Evolutionary conservation across 2,888 invertebrate genomes (phyloP).

Genomic region (Auanema sp.): DNA sequence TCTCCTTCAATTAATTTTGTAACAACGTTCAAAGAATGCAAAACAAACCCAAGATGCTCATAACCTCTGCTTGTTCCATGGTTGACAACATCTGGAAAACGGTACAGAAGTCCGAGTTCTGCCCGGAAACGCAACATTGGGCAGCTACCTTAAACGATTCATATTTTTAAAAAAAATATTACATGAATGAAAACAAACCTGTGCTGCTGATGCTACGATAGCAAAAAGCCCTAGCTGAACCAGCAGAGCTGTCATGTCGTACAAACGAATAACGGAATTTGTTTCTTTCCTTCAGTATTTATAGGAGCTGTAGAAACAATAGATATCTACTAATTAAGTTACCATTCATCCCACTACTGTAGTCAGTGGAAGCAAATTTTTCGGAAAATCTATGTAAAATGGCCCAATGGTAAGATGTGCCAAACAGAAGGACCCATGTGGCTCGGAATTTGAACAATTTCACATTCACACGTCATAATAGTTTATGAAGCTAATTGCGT

Average conservation of each 20-base stretch:
- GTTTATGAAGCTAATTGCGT: no score
- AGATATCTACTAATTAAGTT: no score
- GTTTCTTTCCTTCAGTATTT: no score
- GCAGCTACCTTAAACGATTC: slow-evolving; percentile 30
- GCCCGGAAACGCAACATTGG: slow-evolving; percentile 47
- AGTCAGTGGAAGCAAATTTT: no score
- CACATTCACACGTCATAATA: no score
- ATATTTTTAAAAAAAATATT: not conserved
- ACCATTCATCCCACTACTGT: no score
- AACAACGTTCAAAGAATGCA: not conserved
- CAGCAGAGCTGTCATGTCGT: slow-evolving; percentile 34
- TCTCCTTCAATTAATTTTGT: slow-evolving; percentile 37
- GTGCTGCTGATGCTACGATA: slow-evolving; percentile 19
- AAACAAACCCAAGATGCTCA: slow-evolving; percentile 39
- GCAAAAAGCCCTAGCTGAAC: slow-evolving; percentile 35
- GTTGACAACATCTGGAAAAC: slow-evolving; percentile 52
- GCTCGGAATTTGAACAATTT: no score
- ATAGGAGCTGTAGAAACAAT: no score
- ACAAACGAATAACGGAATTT: no score
- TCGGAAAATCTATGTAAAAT: no score
- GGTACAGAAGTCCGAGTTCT: slow-evolving; percentile 50
- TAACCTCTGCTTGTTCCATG: slow-evolving; percentile 53
- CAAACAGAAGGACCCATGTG: no score
- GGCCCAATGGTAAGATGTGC: no score
- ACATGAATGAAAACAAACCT: slow-evolving; percentile 16